Evolutionary conservation across 1,140 invertebrate species (phyloP), one percentile per base, ranked within the genome.

Genomic region (Drosophila paulistorum): DNA sequence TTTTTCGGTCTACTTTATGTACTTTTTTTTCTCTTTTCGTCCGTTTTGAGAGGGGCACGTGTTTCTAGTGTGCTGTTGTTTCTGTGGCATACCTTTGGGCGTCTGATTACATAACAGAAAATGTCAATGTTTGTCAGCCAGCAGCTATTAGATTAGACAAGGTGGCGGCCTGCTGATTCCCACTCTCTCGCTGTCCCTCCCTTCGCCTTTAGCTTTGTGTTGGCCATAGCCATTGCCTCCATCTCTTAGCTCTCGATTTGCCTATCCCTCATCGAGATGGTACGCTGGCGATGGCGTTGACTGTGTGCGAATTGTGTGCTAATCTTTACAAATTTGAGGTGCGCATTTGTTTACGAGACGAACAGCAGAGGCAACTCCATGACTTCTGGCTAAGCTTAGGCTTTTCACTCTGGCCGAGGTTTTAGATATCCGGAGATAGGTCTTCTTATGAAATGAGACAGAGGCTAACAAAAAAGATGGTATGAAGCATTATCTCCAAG

Each of bases 21-120:
- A 26, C 20, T 17, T 68, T 62, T 23, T 59, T 23, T 59, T 64
- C 23, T 30, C 26, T 41, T 55, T 48, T n/a, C 7, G 37, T 39
- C 37, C 37, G 11, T 59, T 42, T 68, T 65, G 70, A 69, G 73
- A 65, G 59, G 60, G 67, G 75, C 74, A 77, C 75, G 74, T 82
- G 59, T 81, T 70, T 68, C 71, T 65, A 41, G 42, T 80, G 65
- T n/a, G 17, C 37, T 65, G 33, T 57, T 37, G 51, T 71, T 74
- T 67, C 37, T 77, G 67, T 67, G 69, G 83, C 72, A 83, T 87
- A 86, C 69, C 83, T 80, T 68, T 64, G 54, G 83, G 83, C 83
- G 76, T 79, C 76, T 86, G 83, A 86, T 87, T 86, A 86, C 84
- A 87, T 87, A 86, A 87, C 83, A 87, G 79, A 86, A 87, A 86